A percentile compares a stretch with the other conserved stretches of the same genome.
Evolutionary conservation across 2,888 invertebrate species (phyloP).

Genomic region (Melolontha melolontha): DNA sequence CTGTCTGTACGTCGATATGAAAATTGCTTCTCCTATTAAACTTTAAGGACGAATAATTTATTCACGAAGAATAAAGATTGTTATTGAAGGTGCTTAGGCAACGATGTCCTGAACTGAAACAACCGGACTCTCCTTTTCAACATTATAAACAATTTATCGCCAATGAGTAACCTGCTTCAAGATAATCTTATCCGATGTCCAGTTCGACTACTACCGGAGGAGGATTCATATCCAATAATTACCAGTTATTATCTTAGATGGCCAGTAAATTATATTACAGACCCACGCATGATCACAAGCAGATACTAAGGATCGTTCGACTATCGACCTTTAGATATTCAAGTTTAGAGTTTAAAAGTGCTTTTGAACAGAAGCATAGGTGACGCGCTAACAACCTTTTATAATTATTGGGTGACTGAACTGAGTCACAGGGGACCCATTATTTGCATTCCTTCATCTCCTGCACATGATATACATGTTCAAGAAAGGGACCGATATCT

Average conservation of each 20-base stretch:
- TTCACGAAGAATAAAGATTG: conserved; percentile 31
- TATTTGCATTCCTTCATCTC: conserved; percentile 56
- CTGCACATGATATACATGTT: conserved; percentile 25
- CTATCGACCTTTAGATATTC: conserved; percentile 22
- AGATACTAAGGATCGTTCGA: conserved; percentile 42
- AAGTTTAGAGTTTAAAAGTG: conserved; percentile 24
- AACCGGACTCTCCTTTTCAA: conserved; percentile 30
- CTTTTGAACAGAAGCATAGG: conserved; percentile 57
- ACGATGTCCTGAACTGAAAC: conserved; percentile 18
- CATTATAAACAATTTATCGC: conserved; percentile 44
- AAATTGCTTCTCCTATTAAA: not conserved
- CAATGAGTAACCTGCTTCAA: conserved; percentile 33
- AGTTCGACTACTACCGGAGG: conserved; percentile 43
- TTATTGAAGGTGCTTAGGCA: conserved; percentile 28
- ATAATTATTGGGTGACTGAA: conserved; percentile 56
- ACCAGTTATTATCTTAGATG: conserved; percentile 63
- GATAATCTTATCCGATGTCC: conserved; percentile 41
- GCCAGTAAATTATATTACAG: conserved; percentile 63
- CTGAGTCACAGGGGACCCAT: conserved; percentile 50
- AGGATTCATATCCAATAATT: conserved; percentile 59
- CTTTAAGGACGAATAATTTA: conserved; percentile 21
- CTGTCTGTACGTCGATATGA: not conserved
- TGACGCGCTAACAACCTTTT: conserved; percentile 61
- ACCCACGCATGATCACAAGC: conserved; percentile 62
- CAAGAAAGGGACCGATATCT: conserved; percentile 23